Base-by-base conservation (phyloP, 2,113 vertebrate genomes). In the Eurystomus gularis region DNA sequence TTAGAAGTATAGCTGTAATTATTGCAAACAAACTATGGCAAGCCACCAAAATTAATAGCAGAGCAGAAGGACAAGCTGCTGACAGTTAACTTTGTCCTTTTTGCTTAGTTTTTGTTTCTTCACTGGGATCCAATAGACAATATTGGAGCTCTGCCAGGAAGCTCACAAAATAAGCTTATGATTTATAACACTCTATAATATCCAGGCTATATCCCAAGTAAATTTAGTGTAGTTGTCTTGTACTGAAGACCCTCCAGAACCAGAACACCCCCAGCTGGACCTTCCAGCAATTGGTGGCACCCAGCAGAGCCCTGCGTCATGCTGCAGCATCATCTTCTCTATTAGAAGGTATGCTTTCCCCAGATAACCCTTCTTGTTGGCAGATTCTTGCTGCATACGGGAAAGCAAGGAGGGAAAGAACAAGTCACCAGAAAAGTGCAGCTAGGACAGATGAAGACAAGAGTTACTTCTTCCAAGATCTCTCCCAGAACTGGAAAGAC, bases 1-100 rank as follows among this genome's bases (percentile, higher is more conserved):
- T 37, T 64, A 61, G 73, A 70, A 94, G 48, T 55, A 69, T 42
- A 90, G 69, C 90, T 83, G 78, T 81, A 94, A 89, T 97, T 94
- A 82, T 28, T 77, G 76, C 77, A 89, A 92, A 81, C 62, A 75
- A 95, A 77, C 71, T 49, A 21, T 20, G 17, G 40, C 6, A 31
- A 88, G 68, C 24, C 60, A 39, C 35, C 73, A 28, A 39, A 83
- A 83, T 55, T 72, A 90, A 65, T 4, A 82, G 79, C 76, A 88
- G 80, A 80, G 69, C 44, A 68, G 76, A 78, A 89, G 39, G 69
- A 90, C 72, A 68, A 78, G 79, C 46, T 94, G 33, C 55, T 14
- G 2, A 62, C 25, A 46, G 8, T 58, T 72, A 40, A 28, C 62
- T 80, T 46, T 6, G 25, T 21, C 54, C 58, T 90, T 90, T 39